phyloP scores from a whole-genome alignment of 1,140 invertebrate genomes.

The Diuraphis noxia region DNA sequence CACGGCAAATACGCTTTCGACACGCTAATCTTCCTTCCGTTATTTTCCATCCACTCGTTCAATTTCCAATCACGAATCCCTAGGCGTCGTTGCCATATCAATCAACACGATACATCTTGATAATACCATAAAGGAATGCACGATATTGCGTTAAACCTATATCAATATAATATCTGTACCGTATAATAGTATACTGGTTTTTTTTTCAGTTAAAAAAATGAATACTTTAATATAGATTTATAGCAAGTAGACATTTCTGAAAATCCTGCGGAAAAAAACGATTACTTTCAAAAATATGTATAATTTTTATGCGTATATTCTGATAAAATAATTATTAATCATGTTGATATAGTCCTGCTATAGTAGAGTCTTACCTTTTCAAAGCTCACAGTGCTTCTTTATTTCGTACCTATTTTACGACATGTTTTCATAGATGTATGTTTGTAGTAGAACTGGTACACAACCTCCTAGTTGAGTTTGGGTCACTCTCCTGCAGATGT shows the following conservation, averaged over 20 bases:
- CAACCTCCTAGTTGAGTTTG: no score
- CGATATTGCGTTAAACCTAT: not conserved
- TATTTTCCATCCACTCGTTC: conserved; percentile 13
- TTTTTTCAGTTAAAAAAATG: not conserved
- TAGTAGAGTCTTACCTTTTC: not conserved
- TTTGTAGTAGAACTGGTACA: no score
- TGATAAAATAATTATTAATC: not conserved
- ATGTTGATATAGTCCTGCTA: not conserved
- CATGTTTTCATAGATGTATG: no score
- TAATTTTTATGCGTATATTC: not conserved
- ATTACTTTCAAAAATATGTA: not conserved
- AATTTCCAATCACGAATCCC: conserved; percentile 1
- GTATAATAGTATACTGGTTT: no score
- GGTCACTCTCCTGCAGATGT: no score
- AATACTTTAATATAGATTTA: not conserved
- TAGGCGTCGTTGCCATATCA: not conserved
- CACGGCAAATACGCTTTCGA: not conserved
- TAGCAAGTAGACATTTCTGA: not conserved
- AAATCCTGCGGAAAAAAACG: not conserved
- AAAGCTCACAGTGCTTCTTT: no score
- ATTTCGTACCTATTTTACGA: no score
- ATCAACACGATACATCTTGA: not conserved
- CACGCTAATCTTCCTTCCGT: conserved; percentile 22
- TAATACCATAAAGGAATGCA: not conserved
- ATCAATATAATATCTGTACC: not conserved